Conservation (phyloP, 92 coral and sea anemone genomes). For the Siderastrea siderea region DNA sequence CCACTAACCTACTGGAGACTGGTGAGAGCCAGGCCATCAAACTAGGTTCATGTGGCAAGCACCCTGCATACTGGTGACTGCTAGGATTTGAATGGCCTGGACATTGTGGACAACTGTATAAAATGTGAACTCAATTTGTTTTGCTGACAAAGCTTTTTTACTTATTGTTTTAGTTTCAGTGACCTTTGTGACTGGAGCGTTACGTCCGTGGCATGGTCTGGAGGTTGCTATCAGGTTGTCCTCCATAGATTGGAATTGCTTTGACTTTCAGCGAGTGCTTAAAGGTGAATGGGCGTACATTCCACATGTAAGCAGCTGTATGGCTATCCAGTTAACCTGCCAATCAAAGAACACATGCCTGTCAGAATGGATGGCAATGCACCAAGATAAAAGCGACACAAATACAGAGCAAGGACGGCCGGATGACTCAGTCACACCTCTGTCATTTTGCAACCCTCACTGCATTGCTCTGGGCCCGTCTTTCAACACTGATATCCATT, state of each 20-base stretch:
- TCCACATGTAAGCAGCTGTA: slow-evolving; percentile 41
- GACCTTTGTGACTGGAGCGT: slow-evolving; percentile 21
- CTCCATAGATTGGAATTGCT: slow-evolving; percentile 6
- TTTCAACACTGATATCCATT: slow-evolving; percentile 59
- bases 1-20: too few relatives aligned
- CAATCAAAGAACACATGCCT: slow-evolving; percentile 9
- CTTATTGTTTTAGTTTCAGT: slow-evolving; percentile 6
- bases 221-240: slow-evolving; percentile 35
- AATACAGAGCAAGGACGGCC: not conserved
- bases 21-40: too few relatives aligned
- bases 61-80: too few relatives aligned
- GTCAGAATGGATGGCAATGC: slow-evolving; percentile 1
- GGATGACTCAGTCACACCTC: not conserved
- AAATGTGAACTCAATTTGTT: not conserved
- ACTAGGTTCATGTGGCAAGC: too few relatives aligned
- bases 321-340: slow-evolving; percentile 34
- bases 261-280: slow-evolving; percentile 30
- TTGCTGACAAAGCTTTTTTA: not conserved
- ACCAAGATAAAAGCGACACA: not conserved
- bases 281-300: slow-evolving; percentile 26
- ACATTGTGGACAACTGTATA: too few relatives aligned
- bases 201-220: slow-evolving; percentile 50
- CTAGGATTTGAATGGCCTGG: too few relatives aligned
- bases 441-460: slow-evolving; percentile 33
- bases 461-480: slow-evolving; percentile 63